Evolutionary conservation across 2,113 vertebrate genomes (phyloP).

Genomic region (Dendropsophus ebraccatus): DNA sequence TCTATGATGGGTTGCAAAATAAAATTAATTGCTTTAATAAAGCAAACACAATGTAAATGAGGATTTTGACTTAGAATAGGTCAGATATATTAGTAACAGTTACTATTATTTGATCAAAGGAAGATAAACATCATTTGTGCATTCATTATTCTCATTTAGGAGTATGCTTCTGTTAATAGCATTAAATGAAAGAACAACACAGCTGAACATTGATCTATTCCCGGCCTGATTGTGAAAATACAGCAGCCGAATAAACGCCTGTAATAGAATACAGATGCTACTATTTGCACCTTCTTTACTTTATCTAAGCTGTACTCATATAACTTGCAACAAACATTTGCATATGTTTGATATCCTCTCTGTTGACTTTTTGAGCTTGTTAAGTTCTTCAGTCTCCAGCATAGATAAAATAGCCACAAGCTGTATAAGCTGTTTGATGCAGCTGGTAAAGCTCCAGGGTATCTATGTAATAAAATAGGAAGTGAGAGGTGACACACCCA

Average conservation of each 20-base stretch:
- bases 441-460: slow-evolving; percentile 40
- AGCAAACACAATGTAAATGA: slow-evolving; percentile 28
- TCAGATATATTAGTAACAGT: slow-evolving; percentile 39
- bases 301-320: slow-evolving; percentile 40
- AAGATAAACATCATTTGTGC: slow-evolving; percentile 34
- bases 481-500: slow-evolving; percentile 14
- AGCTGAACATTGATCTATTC: slow-evolving; percentile 19
- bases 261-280: slow-evolving; percentile 12
- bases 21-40: slow-evolving; percentile 43
- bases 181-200: slow-evolving; percentile 34
- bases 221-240: not conserved
- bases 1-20: slow-evolving; percentile 28
- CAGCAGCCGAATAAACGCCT: not conserved
- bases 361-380: slow-evolving; percentile 50
- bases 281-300: slow-evolving; percentile 31
- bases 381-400: slow-evolving; percentile 45
- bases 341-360: slow-evolving; percentile 47
- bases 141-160: slow-evolving; percentile 38
- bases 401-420: slow-evolving; percentile 42
- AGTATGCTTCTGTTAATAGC: slow-evolving; percentile 8
- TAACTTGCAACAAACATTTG: slow-evolving; percentile 34
- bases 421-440: slow-evolving; percentile 46
- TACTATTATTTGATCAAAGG: slow-evolving; percentile 27
- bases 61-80: slow-evolving; percentile 30
- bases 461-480: slow-evolving; percentile 35